Conservation (phyloP, 1,140 invertebrate species). For the Leptopilina boulardi region DNA sequence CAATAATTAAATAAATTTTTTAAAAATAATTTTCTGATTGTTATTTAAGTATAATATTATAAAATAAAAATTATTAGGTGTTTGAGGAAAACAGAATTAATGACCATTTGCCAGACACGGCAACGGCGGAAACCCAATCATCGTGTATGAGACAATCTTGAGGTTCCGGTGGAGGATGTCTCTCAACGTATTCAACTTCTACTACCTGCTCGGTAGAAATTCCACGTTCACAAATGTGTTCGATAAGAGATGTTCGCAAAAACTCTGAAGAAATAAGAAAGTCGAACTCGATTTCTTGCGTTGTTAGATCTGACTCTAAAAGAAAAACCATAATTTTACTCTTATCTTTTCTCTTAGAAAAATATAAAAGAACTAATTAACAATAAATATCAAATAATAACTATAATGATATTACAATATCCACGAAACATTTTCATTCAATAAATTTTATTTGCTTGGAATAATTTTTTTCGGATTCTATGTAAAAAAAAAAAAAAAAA, state of each 20-base stretch:
- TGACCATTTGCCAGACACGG: conserved; percentile 85
- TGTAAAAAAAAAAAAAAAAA: too few relatives aligned
- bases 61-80: too few relatives aligned
- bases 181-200: conserved; percentile 93
- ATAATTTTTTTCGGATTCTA: too few relatives aligned
- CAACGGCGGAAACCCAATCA: conserved; percentile 95
- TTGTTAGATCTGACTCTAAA: conserved; percentile 66
- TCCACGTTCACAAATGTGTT: conserved; percentile 83
- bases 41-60: too few relatives aligned
- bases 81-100: conserved; percentile 39
- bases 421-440: too few relatives aligned
- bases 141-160: conserved; percentile 94
- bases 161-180: conserved; percentile 91
- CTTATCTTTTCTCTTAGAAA: background rate
- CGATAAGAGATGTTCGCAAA: conserved; percentile 81
- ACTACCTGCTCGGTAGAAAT: conserved; percentile 86
- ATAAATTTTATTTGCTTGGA: too few relatives aligned
- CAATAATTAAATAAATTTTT: too few relatives aligned
- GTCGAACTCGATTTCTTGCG: conserved; percentile 87
- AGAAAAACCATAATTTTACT: conserved; percentile 44
- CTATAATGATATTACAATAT: background rate
- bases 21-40: too few relatives aligned
- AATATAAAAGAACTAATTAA: conserved; percentile 14
- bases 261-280: conserved; percentile 91
- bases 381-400: conserved; percentile 30